Conservation (phyloP, 2,797 vertebrate genomes). For the Oreortyx pictus region DNA sequence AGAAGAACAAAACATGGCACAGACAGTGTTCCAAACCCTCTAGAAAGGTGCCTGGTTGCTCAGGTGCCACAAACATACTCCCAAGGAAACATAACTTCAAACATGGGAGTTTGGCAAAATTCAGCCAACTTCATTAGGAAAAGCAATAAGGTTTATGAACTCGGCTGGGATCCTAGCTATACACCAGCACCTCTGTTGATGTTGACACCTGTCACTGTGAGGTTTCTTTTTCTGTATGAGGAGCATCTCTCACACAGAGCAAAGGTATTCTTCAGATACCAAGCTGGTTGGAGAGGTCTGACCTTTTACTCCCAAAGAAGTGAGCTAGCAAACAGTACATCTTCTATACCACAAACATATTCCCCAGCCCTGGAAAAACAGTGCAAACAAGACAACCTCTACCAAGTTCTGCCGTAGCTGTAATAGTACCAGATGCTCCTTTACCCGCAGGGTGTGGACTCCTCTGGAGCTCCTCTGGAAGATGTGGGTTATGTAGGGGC, state of each 20-base stretch:
- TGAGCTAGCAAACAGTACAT: background rate
- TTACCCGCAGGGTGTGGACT: background rate
- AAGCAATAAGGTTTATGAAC: background rate
- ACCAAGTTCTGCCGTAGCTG: background rate
- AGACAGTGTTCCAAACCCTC: background rate
- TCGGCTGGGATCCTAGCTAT: no score
- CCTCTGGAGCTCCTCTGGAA: background rate
- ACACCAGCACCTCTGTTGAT: background rate
- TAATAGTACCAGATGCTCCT: background rate
- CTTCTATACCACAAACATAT: background rate
- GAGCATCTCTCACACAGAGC: rapidly evolving
- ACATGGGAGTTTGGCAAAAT: background rate
- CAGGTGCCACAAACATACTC: background rate
- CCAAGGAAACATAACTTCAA: background rate
- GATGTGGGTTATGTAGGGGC: rapidly evolving
- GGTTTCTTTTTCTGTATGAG: background rate
- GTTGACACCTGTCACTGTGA: background rate
- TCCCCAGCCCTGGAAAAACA: background rate
- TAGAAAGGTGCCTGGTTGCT: background rate
- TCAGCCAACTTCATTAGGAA: background rate
- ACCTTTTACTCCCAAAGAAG: background rate
- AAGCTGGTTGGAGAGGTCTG: background rate
- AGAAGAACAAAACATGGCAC: background rate
- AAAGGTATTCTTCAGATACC: background rate
- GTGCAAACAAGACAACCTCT: background rate